Base-by-base conservation (phyloP, 2,888 invertebrate genomes). In the Icerya purchasi region DNA sequence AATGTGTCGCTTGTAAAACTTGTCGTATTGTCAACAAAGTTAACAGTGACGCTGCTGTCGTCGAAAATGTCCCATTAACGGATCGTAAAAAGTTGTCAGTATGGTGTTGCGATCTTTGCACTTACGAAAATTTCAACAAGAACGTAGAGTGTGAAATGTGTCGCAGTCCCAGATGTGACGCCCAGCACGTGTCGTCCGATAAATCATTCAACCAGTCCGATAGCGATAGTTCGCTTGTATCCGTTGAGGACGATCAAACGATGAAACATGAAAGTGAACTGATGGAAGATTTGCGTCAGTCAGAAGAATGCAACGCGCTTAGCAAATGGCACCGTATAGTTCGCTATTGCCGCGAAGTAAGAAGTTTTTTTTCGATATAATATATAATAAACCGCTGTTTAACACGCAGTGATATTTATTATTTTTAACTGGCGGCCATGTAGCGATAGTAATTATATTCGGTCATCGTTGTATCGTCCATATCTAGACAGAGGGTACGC, bases 301-400 rank as follows among this genome's bases (percentile, higher is more conserved):
- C 84, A 54, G 91, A 92, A 69, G 92, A 93, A 70, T 82, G 83
- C 63, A 84, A 90, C 69, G 91, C 91, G 3, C 77, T 84, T 70
- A 84, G 87, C 66, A 86, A 87, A 69, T 93, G 92, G 90, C 84
- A 90, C 68, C 83, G 87, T 67, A 94, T 94, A 61, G 80, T 92
- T 53, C 80, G 84, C 59, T 92, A 88, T 70, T 94, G 93, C 71
- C 83, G 83, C 67, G 82, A 88, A 72, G 84, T 84, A 66, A 72
- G 75, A 70, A 54, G 50, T 14, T 49, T 53, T 52, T n/a, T n/a
- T n/a, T n/a, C n/a, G n/a, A n/a, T n/a, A n/a, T n/a, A n/a, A n/a
- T n/a, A n/a, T n/a, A n/a, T n/a, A n/a, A n/a, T n/a, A n/a, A n/a
- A n/a, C n/a, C n/a, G n/a, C n/a, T n/a, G n/a, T n/a, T n/a, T n/a